Percentiles rank a stretch among this genome's conserved stretches.
These are phyloP conservation scores for Caenorhabditis wallacei DNA, from an alignment of 2,888 invertebrate species.

Conservation along the genomic window DNA sequence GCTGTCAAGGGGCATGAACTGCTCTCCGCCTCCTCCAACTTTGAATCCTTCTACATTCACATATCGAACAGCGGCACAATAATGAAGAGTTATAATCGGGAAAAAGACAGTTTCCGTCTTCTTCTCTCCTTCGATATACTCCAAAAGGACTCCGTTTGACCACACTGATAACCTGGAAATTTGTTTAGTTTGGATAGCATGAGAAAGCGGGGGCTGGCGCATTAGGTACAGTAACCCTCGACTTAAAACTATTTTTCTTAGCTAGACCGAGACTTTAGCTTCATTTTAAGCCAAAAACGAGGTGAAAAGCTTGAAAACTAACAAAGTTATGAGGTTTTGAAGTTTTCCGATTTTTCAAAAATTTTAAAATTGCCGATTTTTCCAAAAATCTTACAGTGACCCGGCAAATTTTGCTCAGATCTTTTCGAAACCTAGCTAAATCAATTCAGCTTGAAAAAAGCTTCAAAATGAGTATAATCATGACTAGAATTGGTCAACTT, in stretches of 20 bases:
- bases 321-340: too few relatives aligned
- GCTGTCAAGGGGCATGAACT: constrained; percentile 94
- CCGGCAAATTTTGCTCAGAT: neutral
- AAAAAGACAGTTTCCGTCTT: constrained; percentile 95
- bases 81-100: constrained; percentile 95
- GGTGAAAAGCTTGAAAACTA: neutral
- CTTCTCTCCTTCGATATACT: constrained; percentile 96
- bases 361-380: too few relatives aligned
- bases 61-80: constrained; percentile 94
- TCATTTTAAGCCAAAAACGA: too few relatives aligned
- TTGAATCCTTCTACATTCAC: constrained; percentile 87
- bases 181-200: too few relatives aligned
- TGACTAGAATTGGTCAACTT: neutral
- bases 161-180: constrained; percentile 88
- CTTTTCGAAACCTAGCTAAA: too few relatives aligned
- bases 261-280: too few relatives aligned
- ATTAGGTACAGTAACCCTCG: too few relatives aligned
- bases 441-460: neutral
- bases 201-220: too few relatives aligned
- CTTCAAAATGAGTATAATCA: constrained; percentile 9
- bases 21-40: constrained; percentile 84
- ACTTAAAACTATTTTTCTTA: too few relatives aligned
- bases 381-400: too few relatives aligned
- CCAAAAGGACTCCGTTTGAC: constrained; percentile 94
- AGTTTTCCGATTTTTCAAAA: too few relatives aligned